These are phyloP conservation scores for Tetheella fluctuosa DNA, from an alignment of 2,888 invertebrate genomes.

Conservation along the genomic window DNA sequence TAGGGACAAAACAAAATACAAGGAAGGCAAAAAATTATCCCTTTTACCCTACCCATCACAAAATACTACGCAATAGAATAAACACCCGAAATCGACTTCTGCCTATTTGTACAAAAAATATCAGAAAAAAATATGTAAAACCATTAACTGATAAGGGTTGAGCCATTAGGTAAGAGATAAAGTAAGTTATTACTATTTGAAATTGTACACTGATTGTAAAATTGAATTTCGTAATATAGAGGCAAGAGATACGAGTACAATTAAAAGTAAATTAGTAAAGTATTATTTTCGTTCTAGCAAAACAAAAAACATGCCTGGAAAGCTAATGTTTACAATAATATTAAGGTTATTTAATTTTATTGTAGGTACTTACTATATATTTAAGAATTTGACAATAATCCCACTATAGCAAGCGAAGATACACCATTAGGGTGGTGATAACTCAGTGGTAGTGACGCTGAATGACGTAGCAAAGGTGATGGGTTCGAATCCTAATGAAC, in stretches of 20 bases:
- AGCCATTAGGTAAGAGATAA: conserved; percentile 56
- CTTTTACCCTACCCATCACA: conserved; percentile 26
- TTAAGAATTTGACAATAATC: too few relatives aligned
- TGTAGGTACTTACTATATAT: too few relatives aligned
- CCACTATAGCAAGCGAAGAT: too few relatives aligned
- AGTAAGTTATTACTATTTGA: conserved; percentile 40
- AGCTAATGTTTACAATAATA: too few relatives aligned
- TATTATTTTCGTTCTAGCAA: background rate
- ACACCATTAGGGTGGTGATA: too few relatives aligned
- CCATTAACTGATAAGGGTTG: conserved; percentile 60
- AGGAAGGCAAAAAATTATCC: background rate
- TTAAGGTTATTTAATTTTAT: too few relatives aligned
- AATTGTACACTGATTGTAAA: conserved; percentile 11
- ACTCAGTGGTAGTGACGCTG: too few relatives aligned
- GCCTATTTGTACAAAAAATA: conserved; percentile 28
- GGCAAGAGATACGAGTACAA: conserved; percentile 21
- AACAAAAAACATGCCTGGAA: too few relatives aligned
- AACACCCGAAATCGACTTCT: conserved; percentile 31
- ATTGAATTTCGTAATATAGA: conserved; percentile 22
- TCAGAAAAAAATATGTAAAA: conserved; percentile 45
- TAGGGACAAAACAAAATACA: too few relatives aligned
- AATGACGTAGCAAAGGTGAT: too few relatives aligned
- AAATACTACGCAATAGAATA: conserved; percentile 48
- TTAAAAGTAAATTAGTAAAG: conserved; percentile 4
- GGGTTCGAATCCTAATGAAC: too few relatives aligned